Evolutionary conservation across 2,888 invertebrate species (phyloP), one percentile per base, ranked within the genome.

Genomic region (Leptinotarsa juncta): DNA sequence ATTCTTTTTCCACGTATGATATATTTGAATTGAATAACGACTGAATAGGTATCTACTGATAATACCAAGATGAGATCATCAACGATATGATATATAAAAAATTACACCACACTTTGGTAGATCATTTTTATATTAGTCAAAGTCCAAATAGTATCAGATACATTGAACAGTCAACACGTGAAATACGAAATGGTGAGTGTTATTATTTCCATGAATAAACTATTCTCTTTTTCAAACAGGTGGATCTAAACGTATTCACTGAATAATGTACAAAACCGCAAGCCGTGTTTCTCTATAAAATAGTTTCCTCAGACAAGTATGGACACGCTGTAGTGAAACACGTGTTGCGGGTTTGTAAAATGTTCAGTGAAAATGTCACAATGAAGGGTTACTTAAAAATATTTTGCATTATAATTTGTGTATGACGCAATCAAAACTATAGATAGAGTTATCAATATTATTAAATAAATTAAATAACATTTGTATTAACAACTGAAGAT

Each of bases 31-130:
- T 42, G 42, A 42, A 42, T 42, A 42, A 42, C 10, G 42, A 42
- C 42, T 42, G 42, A 42, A 0, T 42, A 42, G 42, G 10, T 42
- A 42, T 3, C 42, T 53, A 53, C 53, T 53, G 53, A 53, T 53
- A 53, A 53, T 18, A 18, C 53, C 18, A n/a, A 53, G 15, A 57
- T 57, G 57, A 57, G 57, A 57, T 57, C 57, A 57, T 57, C 57
- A 20, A 57, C 55, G 2, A 20, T 57, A 42, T 51, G 12, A 57
- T 57, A 57, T 57, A 57, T 42, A 57, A 57, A 57, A 57, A 23
- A 51, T 51, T 23, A 57, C 20, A 26, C 20, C 23, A 15, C 57
- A 57, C 57, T 57, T 14, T 23, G 18, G 14, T 23, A 23, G 23
- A 57, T 57, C 23, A 57, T 26, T 23, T 57, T 20, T 10, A 53